A percentile compares a stretch with the other conserved stretches of the same genome.
These are phyloP conservation scores for Drosophila algonquin DNA, from an alignment of 2,888 invertebrate genomes.

Conservation along the genomic window DNA sequence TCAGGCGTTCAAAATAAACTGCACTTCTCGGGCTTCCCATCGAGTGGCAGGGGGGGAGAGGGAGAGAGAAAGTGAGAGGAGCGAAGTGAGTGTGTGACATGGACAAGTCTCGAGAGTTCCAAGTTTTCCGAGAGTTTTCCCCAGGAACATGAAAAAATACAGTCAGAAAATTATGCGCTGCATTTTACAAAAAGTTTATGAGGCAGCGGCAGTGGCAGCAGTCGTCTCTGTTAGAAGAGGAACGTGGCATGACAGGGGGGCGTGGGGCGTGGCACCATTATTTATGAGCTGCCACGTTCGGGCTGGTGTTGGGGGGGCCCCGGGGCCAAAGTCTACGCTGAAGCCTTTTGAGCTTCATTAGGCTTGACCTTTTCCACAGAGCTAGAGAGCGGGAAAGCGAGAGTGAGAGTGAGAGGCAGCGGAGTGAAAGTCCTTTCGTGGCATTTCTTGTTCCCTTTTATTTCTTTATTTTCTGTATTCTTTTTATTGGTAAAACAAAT, in stretches of 20 bases:
- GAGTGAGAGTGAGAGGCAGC: background rate
- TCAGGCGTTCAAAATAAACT: slow-evolving; percentile 55
- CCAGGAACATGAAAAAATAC: slow-evolving; percentile 20
- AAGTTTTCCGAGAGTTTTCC: slow-evolving; percentile 28
- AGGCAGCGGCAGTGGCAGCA: background rate
- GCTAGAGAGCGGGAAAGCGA: too few species aligned
- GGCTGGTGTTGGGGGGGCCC: background rate
- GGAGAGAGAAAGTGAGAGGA: background rate
- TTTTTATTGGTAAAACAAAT: slow-evolving; percentile 43
- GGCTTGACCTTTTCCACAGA: slow-evolving; percentile 43
- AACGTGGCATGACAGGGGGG: background rate
- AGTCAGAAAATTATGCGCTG: slow-evolving; percentile 66
- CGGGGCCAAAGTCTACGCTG: slow-evolving; percentile 35
- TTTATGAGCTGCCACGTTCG: slow-evolving; percentile 67
- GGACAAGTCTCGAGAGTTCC: slow-evolving; percentile 37
- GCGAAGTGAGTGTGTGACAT: slow-evolving; percentile 12
- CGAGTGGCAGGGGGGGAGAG: background rate
- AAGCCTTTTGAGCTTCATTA: slow-evolving; percentile 52
- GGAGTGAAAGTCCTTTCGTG: background rate
- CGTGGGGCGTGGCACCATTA: slow-evolving; percentile 29
- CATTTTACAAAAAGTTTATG: slow-evolving; percentile 53
- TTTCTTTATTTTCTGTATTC: slow-evolving; percentile 4
- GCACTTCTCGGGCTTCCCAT: slow-evolving; percentile 40
- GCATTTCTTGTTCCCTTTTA: slow-evolving; percentile 24
- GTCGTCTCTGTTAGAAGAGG: background rate